These are phyloP conservation scores for Chrysochloris asiatica DNA, from an alignment of 2,113 vertebrate genomes.

Conservation along the genomic window DNA sequence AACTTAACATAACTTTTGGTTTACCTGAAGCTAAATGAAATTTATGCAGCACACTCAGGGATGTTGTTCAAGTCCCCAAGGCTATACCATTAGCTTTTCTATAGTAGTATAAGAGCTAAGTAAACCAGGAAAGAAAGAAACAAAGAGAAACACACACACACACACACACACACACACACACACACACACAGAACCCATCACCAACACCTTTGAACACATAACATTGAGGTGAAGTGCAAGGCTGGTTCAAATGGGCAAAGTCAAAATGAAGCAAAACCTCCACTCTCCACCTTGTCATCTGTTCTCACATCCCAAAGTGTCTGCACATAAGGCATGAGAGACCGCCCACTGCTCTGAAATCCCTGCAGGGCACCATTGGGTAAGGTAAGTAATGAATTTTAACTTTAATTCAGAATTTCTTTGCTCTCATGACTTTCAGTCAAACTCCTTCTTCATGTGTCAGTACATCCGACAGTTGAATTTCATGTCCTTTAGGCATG, in stretches of 20 bases:
- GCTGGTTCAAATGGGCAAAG: conserved; percentile 35
- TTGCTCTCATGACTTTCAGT: conserved; percentile 66
- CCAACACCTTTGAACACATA: conserved; percentile 57
- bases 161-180: too few species aligned
- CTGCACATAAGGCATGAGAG: conserved; percentile 11
- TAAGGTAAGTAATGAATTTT: conserved; percentile 58
- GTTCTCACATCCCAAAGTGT: conserved; percentile 47
- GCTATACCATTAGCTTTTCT: conserved; percentile 84
- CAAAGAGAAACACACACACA: too few species aligned
- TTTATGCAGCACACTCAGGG: conserved; percentile 79
- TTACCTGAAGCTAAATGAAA: conserved; percentile 85
- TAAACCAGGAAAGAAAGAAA: conserved; percentile 67
- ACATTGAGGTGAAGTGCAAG: conserved; percentile 39
- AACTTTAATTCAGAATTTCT: conserved; percentile 62
- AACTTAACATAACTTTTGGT: conserved; percentile 85
- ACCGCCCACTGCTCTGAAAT: conserved; percentile 55
- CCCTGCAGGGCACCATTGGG: conserved; percentile 45
- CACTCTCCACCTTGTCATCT: not conserved
- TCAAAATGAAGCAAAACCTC: conserved; percentile 47
- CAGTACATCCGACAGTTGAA: conserved; percentile 20
- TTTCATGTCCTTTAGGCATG: conserved; percentile 24
- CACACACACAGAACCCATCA: not conserved
- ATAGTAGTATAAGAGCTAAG: conserved; percentile 79
- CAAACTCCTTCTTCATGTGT: conserved; percentile 60
- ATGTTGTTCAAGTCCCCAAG: conserved; percentile 82